These are phyloP conservation scores for Drosophila leonis DNA, from an alignment of 2,888 invertebrate genomes.

Conservation along the genomic window DNA sequence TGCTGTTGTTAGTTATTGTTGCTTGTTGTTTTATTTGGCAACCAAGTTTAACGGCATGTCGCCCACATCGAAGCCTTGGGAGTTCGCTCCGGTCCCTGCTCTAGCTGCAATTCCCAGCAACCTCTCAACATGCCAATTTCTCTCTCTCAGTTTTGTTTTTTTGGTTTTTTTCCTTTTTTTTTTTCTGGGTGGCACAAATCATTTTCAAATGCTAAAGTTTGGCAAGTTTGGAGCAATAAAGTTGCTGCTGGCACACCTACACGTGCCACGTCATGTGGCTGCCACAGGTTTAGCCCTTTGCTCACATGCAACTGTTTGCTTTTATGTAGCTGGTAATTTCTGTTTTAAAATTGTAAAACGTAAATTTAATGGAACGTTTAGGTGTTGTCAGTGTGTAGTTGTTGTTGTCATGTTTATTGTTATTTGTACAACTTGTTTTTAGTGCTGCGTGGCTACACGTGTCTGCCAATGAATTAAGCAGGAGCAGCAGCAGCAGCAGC, in stretches of 20 bases:
- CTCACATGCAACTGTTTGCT: constrained; percentile 61
- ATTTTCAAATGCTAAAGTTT: constrained; percentile 76
- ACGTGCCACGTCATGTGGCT: neutral
- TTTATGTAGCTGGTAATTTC: constrained; percentile 77
- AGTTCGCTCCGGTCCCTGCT: neutral
- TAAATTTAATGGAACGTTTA: constrained; percentile 77
- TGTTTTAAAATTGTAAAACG: constrained; percentile 77
- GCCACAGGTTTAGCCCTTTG: constrained; percentile 2
- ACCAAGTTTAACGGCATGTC: constrained; percentile 71
- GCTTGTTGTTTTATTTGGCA: constrained; percentile 63
- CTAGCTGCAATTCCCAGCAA: neutral
- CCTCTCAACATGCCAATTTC: constrained; percentile 7
- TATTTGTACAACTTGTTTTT: constrained; percentile 14
- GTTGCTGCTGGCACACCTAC: constrained; percentile 62
- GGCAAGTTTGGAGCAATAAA: constrained; percentile 72
- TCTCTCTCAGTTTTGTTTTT: neutral
- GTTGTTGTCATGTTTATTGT: constrained; percentile 21
- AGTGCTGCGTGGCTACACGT: constrained; percentile 22
- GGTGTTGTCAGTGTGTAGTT: constrained; percentile 58
- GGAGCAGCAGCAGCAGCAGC: neutral
- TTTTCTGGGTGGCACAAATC: constrained; percentile 60
- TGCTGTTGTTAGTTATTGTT: constrained; percentile 23
- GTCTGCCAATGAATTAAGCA: constrained; percentile 42
- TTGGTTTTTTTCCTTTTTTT: neutral
- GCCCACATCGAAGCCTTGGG: constrained; percentile 40